Evolutionary conservation across 2,888 invertebrate species (phyloP), one percentile per base, ranked within the genome.

Genomic region (Amphipyra berbera): DNA sequence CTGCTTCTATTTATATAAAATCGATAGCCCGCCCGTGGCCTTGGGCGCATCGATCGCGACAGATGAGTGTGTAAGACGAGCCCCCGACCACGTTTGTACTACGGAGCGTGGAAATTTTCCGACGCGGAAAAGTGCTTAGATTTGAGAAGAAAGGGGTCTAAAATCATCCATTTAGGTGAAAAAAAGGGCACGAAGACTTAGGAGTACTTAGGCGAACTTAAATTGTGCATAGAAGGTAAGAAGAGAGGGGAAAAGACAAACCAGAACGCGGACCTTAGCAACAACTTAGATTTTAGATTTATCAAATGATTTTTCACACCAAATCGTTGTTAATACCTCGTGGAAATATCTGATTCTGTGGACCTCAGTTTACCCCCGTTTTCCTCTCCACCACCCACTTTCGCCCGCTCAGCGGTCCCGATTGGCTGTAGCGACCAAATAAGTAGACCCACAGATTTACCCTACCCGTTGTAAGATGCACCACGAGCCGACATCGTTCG

Each of bases 21-120:
- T 94, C 94, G 92, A 94, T 94, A 92, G 73, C 81, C 82, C 92
- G 93, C 88, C 94, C 93, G 90, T 94, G 93, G 92, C 94, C 94
- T 94, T 94, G 94, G 85, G 81, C 62, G 74, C 88, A 93, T 94
- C 93, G 94, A 93, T 84, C 91, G 86, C 68, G 74, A 64, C 83
- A 73, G 82, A 82, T 80, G 82, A 82, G 86, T 81, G 85, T 81
- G 86, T 73, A 76, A 76, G 93, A 81, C 94, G 91, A 93, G 94
- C 94, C 94, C 86, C 93, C 93, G 57, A 53, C 90, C 84, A 89
- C 90, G 59, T 57, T 70, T 62, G 73, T 73, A 78, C 64, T 78
- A 78, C 68, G 50, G 38, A 38, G 35, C 58, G 47, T 55, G 42
- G 57, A 68, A 55, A 53, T 53, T 55, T 52, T 55, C 58, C 73